Percentiles rank a stretch among this genome's conserved stretches.
These are phyloP conservation scores for Cancer borealis DNA, from an alignment of 2,888 invertebrate species.

Conservation along the genomic window DNA sequence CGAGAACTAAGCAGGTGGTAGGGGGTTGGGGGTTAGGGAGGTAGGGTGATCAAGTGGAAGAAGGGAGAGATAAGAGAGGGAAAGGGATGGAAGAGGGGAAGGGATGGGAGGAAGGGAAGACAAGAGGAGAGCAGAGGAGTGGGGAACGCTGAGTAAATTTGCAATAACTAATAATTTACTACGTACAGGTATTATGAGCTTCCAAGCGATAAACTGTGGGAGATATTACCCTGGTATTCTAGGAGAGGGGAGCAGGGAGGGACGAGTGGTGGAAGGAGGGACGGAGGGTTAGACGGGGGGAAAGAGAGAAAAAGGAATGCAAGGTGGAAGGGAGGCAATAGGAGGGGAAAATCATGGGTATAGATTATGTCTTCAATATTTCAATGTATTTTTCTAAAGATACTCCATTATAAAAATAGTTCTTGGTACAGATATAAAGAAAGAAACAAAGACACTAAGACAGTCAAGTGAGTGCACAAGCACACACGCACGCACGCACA, in stretches of 20 bases:
- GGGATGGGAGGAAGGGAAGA: neutral
- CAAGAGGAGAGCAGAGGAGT: neutral
- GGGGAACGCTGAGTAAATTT: neutral
- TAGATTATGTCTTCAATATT: neutral
- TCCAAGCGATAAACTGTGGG: slow-evolving; percentile 9
- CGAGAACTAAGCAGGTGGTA: neutral
- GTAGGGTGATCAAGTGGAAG: neutral
- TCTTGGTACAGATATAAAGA: neutral
- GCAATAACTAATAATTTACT: slow-evolving; percentile 12
- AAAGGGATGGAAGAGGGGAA: neutral
- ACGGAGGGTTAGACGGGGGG: neutral
- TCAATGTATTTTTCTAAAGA: neutral
- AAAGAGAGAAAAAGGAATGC: neutral
- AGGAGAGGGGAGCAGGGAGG: neutral
- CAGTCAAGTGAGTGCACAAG: neutral
- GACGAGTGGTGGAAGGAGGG: neutral
- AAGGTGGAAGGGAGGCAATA: neutral
- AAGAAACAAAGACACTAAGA: too few relatives aligned
- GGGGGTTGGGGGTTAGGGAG: neutral
- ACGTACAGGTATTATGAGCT: slow-evolving; percentile 24
- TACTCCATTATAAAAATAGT: neutral
- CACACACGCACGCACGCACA: neutral
- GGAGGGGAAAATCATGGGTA: neutral
- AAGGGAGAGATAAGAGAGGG: neutral
- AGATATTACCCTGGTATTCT: neutral